phyloP scores from a whole-genome alignment of 2,888 invertebrate genomes.

The Torymus auratus region DNA sequence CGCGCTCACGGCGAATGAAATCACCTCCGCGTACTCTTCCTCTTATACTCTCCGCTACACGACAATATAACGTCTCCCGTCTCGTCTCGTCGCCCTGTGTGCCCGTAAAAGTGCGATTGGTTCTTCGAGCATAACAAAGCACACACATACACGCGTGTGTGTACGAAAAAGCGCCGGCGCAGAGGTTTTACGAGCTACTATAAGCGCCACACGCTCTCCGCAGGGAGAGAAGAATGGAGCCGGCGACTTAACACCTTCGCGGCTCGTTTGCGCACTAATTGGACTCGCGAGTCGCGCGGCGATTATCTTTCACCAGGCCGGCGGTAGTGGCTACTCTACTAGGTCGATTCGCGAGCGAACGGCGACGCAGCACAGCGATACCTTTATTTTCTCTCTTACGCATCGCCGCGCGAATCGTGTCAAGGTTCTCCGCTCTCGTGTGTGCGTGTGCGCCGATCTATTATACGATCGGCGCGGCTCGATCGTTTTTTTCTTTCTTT shows the following conservation, averaged over 20 bases:
- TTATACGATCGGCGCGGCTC: too few species aligned
- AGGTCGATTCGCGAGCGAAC: constrained; percentile 30
- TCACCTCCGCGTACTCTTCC: background rate
- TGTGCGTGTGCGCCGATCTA: too few species aligned
- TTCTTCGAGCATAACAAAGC: constrained; percentile 6
- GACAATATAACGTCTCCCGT: constrained; percentile 9
- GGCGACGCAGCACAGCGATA: constrained; percentile 4
- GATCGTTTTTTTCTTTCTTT: background rate
- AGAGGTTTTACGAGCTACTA: constrained; percentile 27
- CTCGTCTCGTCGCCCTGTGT: background rate
- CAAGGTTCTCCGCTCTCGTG: constrained; percentile 29
- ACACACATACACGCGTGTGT: background rate
- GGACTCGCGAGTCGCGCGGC: constrained; percentile 40
- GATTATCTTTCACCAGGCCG: constrained; percentile 34
- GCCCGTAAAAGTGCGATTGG: constrained; percentile 44
- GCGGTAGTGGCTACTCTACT: constrained; percentile 25
- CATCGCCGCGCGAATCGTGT: constrained; percentile 50
- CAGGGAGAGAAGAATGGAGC: constrained; percentile 7
- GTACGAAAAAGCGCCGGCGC: constrained; percentile 4
- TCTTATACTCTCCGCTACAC: too few species aligned
- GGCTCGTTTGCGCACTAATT: constrained; percentile 48
- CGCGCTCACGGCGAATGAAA: constrained; percentile 15
- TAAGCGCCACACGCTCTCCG: constrained; percentile 5
- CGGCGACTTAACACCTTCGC: constrained; percentile 39
- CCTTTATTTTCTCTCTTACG: constrained; percentile 37